These are phyloP conservation scores for Oplegnathus fasciatus DNA, from an alignment of 2,113 vertebrate genomes.

Conservation along the genomic window DNA sequence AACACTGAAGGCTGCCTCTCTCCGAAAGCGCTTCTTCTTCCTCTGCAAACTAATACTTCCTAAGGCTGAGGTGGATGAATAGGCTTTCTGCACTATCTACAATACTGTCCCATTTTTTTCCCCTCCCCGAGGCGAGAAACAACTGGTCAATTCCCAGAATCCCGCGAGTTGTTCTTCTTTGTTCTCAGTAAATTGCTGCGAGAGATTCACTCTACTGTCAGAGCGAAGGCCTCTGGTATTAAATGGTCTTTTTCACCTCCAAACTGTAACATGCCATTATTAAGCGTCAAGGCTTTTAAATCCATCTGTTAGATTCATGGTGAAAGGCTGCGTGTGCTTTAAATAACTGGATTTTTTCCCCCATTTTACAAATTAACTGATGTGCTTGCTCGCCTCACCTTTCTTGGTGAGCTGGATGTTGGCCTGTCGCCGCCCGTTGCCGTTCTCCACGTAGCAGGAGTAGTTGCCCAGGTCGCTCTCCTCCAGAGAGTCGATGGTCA, in stretches of 20 bases:
- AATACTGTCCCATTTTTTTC: slow-evolving; percentile 32
- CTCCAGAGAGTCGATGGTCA: slow-evolving; percentile 92
- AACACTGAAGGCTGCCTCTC: slow-evolving; percentile 40
- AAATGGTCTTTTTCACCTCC: slow-evolving; percentile 48
- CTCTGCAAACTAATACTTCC: slow-evolving; percentile 52
- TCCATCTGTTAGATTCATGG: slow-evolving; percentile 7
- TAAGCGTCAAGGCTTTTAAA: slow-evolving; percentile 29
- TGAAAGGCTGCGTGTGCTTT: background rate
- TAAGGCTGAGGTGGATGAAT: slow-evolving; percentile 52
- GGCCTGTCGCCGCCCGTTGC: slow-evolving; percentile 91
- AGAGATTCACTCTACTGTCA: slow-evolving; percentile 56
- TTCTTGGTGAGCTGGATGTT: slow-evolving; percentile 92
- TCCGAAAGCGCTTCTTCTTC: slow-evolving; percentile 17
- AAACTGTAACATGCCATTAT: slow-evolving; percentile 14
- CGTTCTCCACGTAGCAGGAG: slow-evolving; percentile 95
- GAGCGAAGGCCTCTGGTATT: slow-evolving; percentile 29
- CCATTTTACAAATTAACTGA: background rate
- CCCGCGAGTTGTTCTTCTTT: slow-evolving; percentile 45
- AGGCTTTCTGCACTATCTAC: slow-evolving; percentile 52
- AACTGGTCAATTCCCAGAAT: slow-evolving; percentile 64
- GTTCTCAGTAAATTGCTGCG: slow-evolving; percentile 31
- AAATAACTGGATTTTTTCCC: background rate
- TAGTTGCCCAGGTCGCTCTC: slow-evolving; percentile 96
- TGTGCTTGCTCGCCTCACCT: slow-evolving; percentile 80
- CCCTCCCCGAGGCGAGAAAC: slow-evolving; percentile 35